Evolutionary conservation across 2,888 invertebrate genomes (phyloP).

Genomic region (Sturmia bella): DNA sequence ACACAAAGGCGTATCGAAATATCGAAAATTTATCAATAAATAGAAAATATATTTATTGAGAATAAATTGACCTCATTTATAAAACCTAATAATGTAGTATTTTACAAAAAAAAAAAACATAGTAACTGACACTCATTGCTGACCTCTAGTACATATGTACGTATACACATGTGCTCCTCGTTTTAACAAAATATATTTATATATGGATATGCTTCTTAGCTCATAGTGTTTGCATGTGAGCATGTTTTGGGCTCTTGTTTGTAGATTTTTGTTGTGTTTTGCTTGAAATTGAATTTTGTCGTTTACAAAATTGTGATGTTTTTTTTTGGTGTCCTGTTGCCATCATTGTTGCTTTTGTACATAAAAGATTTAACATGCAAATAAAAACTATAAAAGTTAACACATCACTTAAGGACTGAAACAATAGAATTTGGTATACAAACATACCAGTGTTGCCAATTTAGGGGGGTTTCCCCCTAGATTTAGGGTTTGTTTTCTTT

Average conservation of each 20-base stretch:
- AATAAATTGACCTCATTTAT: too few relatives aligned
- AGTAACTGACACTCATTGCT: too few relatives aligned
- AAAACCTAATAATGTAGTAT: too few relatives aligned
- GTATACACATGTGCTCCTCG: background rate
- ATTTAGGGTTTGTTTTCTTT: too few relatives aligned
- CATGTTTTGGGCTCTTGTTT: slow-evolving; percentile 6
- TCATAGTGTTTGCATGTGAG: slow-evolving; percentile 2
- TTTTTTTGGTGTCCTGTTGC: slow-evolving; percentile 2
- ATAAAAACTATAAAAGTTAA: slow-evolving; percentile 60
- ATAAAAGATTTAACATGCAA: slow-evolving; percentile 55
- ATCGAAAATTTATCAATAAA: too few relatives aligned
- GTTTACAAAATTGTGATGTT: slow-evolving; percentile 39
- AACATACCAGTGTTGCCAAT: too few relatives aligned
- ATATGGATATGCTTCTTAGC: slow-evolving; percentile 6
- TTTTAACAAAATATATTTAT: slow-evolving; percentile 12
- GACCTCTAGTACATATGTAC: too few relatives aligned
- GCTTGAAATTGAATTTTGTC: slow-evolving; percentile 59
- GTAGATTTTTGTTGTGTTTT: slow-evolving; percentile 34
- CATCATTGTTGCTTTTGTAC: slow-evolving; percentile 22
- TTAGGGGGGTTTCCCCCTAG: too few relatives aligned
- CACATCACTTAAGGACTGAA: slow-evolving; percentile 61
- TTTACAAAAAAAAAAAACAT: too few relatives aligned
- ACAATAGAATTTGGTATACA: slow-evolving; percentile 25
- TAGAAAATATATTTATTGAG: too few relatives aligned
- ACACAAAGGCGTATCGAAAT: too few relatives aligned